Evolutionary conservation across 2,888 invertebrate species (phyloP).

Genomic region (Nudaria mundana): DNA sequence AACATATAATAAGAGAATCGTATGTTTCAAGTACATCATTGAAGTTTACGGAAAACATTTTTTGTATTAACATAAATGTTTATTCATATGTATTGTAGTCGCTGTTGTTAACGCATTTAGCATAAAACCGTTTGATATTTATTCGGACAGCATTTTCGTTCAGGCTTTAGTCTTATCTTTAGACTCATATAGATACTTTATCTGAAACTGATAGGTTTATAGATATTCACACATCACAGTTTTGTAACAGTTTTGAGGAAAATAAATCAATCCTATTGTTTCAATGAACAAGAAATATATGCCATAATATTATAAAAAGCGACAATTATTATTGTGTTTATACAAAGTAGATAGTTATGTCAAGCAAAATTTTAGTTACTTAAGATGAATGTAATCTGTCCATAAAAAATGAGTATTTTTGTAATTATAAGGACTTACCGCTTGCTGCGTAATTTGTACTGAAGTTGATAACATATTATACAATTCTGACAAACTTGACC

Average conservation of each 20-base stretch:
- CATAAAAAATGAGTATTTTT: constrained; percentile 37
- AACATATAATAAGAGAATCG: constrained; percentile 14
- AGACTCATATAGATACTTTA: constrained; percentile 54
- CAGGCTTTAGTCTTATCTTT: constrained; percentile 53
- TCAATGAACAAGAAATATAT: constrained; percentile 44
- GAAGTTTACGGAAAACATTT: constrained; percentile 14
- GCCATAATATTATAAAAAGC: constrained; percentile 51
- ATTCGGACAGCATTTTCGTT: constrained; percentile 45
- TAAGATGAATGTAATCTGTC: constrained; percentile 52
- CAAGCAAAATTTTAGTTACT: constrained; percentile 40
- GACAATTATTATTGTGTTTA: constrained; percentile 9
- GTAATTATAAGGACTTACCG: constrained; percentile 18
- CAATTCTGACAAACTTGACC: neutral
- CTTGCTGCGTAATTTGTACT: constrained; percentile 18
- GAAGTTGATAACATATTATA: constrained; percentile 11
- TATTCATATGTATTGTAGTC: constrained; percentile 20
- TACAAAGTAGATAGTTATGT: constrained; percentile 21
- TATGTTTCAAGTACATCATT: constrained; percentile 14
- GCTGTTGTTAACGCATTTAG: constrained; percentile 23
- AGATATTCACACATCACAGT: constrained; percentile 55
- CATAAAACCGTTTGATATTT: constrained; percentile 41
- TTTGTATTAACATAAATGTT: constrained; percentile 26
- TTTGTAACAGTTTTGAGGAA: constrained; percentile 29
- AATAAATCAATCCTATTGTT: constrained; percentile 24
- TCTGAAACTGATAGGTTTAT: constrained; percentile 60